Conservation (phyloP, 2,888 invertebrate genomes). For the Adineta ricciae region DNA sequence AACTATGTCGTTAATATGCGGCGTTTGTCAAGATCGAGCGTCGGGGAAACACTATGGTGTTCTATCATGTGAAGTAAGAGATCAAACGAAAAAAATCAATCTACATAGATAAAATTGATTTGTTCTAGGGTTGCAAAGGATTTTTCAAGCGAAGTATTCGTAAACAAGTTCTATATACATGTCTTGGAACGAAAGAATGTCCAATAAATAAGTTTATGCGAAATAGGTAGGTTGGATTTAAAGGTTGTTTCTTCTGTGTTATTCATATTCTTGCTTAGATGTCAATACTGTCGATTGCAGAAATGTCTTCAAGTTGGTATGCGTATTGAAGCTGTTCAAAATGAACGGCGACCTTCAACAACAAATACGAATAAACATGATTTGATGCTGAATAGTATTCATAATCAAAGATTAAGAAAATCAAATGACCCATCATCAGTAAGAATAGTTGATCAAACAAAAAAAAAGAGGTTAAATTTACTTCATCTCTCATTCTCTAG, state of each 20-base stretch:
- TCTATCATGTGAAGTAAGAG: not conserved
- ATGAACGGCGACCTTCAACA: constrained; percentile 29
- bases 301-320: constrained; percentile 33
- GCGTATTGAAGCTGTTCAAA: constrained; percentile 34
- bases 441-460: not conserved
- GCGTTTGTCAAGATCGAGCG: not conserved
- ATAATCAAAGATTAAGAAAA: not conserved
- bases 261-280: not conserved
- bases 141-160: constrained; percentile 33
- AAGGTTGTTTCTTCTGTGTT: too few relatives aligned
- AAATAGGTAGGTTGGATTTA: constrained; percentile 7
- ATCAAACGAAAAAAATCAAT: not conserved
- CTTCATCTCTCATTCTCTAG: not conserved
- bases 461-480: not conserved
- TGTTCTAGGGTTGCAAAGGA: constrained; percentile 32
- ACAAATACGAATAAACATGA: not conserved
- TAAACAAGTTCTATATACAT: constrained; percentile 33
- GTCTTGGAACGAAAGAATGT: constrained; percentile 29
- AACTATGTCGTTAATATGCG: not conserved
- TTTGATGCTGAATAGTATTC: not conserved
- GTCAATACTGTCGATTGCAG: constrained; percentile 33
- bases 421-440: not conserved
- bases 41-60: not conserved
- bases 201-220: constrained; percentile 33
- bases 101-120: not conserved